A percentile compares a stretch with the other conserved stretches of the same genome.
Evolutionary conservation across 2,888 invertebrate genomes (phyloP).

Genomic region (Lasioglossum lativentre): DNA sequence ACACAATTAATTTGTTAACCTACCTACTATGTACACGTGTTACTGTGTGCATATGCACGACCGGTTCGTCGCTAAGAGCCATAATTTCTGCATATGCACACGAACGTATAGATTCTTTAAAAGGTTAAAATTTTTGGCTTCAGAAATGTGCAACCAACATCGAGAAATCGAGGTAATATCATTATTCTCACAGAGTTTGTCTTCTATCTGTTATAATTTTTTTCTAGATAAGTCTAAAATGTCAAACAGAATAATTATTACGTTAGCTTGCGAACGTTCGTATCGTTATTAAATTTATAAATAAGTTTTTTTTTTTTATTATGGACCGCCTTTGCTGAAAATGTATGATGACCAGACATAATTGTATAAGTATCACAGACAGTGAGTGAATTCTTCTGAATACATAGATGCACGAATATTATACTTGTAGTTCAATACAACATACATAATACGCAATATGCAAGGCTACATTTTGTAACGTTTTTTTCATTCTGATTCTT

Average conservation of each 20-base stretch:
- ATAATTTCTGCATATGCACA: slow-evolving; percentile 77
- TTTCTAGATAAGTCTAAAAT: not conserved
- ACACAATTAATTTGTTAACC: slow-evolving; percentile 84
- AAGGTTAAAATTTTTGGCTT: slow-evolving; percentile 45
- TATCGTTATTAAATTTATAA: not conserved
- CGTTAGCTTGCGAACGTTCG: not conserved
- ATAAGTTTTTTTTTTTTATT: not conserved
- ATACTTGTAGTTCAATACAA: not conserved
- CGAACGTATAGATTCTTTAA: slow-evolving; percentile 65
- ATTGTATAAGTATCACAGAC: slow-evolving; percentile 14
- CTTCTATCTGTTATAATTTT: not conserved
- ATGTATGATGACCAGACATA: not conserved
- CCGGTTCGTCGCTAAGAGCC: slow-evolving; percentile 75
- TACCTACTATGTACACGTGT: slow-evolving; percentile 84
- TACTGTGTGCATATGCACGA: slow-evolving; percentile 82
- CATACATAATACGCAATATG: not conserved
- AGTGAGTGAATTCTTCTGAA: not conserved
- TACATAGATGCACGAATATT: not conserved
- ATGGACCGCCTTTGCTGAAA: not conserved
- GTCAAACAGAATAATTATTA: not conserved
- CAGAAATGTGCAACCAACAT: slow-evolving; percentile 47
- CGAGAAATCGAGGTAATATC: not conserved
- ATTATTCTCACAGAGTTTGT: not conserved
- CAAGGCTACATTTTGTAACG: not conserved
- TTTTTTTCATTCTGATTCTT: not conserved